A percentile compares a stretch with the other conserved stretches of the same genome.
These are phyloP conservation scores for Geodia barretti DNA, from an alignment of 37 sponge, comb jelly and placozoan species.

Conservation along the genomic window DNA sequence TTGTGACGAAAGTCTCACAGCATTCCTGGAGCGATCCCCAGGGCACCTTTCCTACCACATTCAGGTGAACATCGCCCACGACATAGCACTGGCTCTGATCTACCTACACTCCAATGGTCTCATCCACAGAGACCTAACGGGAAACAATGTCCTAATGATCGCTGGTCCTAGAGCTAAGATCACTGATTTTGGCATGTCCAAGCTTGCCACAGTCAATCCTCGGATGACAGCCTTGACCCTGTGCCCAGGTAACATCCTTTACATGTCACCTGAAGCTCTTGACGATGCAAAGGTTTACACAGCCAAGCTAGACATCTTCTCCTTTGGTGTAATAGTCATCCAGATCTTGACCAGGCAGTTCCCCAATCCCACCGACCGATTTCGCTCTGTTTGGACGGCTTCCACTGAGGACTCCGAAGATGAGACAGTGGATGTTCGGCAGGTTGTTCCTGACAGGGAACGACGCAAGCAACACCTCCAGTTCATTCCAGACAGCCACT, in stretches of 20 bases:
- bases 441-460: slow-evolving; percentile 43
- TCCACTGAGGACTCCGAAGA: background rate
- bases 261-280: slow-evolving; percentile 59
- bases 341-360: slow-evolving; percentile 47
- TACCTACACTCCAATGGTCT: slow-evolving; percentile 46
- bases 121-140: slow-evolving; percentile 58
- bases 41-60: slow-evolving; percentile 33
- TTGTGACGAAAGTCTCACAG: slow-evolving; percentile 38
- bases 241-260: slow-evolving; percentile 46
- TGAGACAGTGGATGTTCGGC: background rate
- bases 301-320: slow-evolving; percentile 54
- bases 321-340: slow-evolving; percentile 46
- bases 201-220: slow-evolving; percentile 38
- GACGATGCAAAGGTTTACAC: slow-evolving; percentile 39
- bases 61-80: slow-evolving; percentile 54
- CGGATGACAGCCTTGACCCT: slow-evolving; percentile 43
- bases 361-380: slow-evolving; percentile 41
- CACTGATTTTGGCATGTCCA: slow-evolving; percentile 58
- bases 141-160: slow-evolving; percentile 49
- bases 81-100: slow-evolving; percentile 44
- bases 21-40: slow-evolving; percentile 23
- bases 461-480: slow-evolving; percentile 44
- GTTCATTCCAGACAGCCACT: slow-evolving; percentile 19
- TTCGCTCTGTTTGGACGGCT: slow-evolving; percentile 19
- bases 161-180: slow-evolving; percentile 36